phyloP scores from a whole-genome alignment of 2,113 vertebrate genomes.

The Ranitomeya imitator region DNA sequence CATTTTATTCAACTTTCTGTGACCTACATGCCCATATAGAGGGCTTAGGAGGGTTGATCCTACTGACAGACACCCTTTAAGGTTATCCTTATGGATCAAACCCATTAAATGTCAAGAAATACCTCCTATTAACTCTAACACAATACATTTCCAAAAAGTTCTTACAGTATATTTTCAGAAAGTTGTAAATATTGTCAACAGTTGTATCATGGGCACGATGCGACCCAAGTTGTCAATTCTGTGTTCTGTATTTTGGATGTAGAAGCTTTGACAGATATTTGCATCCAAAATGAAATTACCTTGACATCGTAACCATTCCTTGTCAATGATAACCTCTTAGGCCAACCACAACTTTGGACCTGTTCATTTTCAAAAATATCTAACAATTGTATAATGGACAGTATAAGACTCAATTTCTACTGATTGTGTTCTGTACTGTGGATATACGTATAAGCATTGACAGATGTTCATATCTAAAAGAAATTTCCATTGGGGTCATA shows the following conservation, averaged over 20 bases:
- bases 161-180: not conserved
- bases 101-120: not conserved
- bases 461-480: not conserved
- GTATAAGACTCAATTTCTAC: not conserved
- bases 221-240: not conserved
- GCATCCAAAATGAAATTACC: not conserved
- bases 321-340: not conserved
- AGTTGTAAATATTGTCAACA: not conserved
- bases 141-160: not conserved
- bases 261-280: not conserved
- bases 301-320: not conserved
- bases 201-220: not conserved
- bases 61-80: too few species aligned
- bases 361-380: not conserved
- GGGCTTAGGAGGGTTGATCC: too few species aligned
- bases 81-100: not conserved
- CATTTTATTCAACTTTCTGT: too few species aligned
- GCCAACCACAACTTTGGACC: not conserved
- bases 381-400: not conserved
- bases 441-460: not conserved
- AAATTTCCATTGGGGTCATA: not conserved
- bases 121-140: not conserved
- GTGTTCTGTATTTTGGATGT: not conserved
- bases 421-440: not conserved
- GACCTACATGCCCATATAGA: too few species aligned